phyloP scores from a whole-genome alignment of 1,140 invertebrate genomes.

The Drosophila arizonae region DNA sequence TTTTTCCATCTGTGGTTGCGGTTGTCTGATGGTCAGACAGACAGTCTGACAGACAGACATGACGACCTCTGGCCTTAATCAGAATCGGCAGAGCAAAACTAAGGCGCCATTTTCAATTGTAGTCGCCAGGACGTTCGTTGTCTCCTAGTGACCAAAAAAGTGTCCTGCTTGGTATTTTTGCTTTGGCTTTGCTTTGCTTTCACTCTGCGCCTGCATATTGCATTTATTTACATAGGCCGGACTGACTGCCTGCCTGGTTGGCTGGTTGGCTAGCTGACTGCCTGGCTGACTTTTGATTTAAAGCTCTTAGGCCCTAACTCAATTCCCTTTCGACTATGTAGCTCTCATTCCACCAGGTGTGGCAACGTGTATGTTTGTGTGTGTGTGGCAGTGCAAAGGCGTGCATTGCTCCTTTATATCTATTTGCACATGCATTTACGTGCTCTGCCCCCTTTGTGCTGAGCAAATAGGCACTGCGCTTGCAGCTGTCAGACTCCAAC shows the following conservation, averaged over 20 bases:
- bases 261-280: conserved; percentile 1
- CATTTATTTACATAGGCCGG: conserved; percentile 79
- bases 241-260: conserved; percentile 17
- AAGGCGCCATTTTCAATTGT: conserved; percentile 68
- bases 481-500: conserved; percentile 23
- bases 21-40: conserved; percentile 46
- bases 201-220: conserved; percentile 65
- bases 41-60: conserved; percentile 10
- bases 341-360: conserved; percentile 61
- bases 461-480: conserved; percentile 60
- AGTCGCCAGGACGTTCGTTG: conserved; percentile 26
- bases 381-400: conserved; percentile 16
- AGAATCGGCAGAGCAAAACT: conserved; percentile 65
- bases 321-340: conserved; percentile 63
- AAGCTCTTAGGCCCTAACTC: conserved; percentile 74
- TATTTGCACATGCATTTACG: conserved; percentile 77
- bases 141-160: conserved; percentile 25
- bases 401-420: conserved; percentile 33
- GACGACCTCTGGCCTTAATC: conserved; percentile 70
- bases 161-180: conserved; percentile 41
- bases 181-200: conserved; percentile 32
- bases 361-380: conserved; percentile 11
- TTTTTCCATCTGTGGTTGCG: conserved; percentile 64
- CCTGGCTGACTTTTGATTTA: conserved; percentile 75
- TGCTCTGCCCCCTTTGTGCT: conserved; percentile 47